Evolutionary conservation across 2,797 vertebrate genomes (phyloP).

Genomic region (Vespertilio murinus): DNA sequence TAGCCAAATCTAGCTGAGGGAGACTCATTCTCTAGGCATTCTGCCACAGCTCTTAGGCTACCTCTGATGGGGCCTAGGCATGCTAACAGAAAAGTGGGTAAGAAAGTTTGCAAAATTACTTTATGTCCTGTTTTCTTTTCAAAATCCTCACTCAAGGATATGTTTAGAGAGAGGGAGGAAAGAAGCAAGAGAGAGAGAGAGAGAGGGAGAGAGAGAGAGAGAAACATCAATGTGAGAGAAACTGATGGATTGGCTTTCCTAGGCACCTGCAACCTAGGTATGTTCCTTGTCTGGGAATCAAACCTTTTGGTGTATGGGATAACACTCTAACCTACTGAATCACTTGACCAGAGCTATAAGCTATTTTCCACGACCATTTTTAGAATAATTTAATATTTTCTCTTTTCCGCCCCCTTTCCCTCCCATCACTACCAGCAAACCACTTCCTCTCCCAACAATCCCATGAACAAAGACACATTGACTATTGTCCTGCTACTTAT

Average conservation of each 20-base stretch:
- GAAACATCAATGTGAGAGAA: not conserved
- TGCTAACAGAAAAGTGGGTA: not conserved
- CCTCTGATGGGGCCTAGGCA: not conserved
- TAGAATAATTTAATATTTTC: not conserved
- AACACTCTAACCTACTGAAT: not conserved
- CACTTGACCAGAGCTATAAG: not conserved
- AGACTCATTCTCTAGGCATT: not conserved
- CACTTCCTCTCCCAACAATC: not conserved
- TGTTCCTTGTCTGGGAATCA: not conserved
- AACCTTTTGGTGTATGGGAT: not conserved
- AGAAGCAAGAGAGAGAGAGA: not conserved
- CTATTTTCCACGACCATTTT: not conserved
- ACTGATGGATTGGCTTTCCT: not conserved
- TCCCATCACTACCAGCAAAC: not conserved
- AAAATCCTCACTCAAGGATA: not conserved
- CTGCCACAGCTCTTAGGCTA: not conserved
- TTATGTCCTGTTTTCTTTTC: not conserved
- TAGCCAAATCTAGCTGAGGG: not conserved
- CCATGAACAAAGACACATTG: not conserved
- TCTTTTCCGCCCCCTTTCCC: not conserved
- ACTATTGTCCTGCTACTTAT: not conserved
- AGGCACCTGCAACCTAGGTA: not conserved
- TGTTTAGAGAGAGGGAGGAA: not conserved
- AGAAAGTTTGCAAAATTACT: slow-evolving; percentile 12
- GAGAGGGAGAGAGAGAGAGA: not conserved